These are phyloP conservation scores for Pluvianellus socialis DNA, from an alignment of 2,113 vertebrate genomes.

Conservation along the genomic window DNA sequence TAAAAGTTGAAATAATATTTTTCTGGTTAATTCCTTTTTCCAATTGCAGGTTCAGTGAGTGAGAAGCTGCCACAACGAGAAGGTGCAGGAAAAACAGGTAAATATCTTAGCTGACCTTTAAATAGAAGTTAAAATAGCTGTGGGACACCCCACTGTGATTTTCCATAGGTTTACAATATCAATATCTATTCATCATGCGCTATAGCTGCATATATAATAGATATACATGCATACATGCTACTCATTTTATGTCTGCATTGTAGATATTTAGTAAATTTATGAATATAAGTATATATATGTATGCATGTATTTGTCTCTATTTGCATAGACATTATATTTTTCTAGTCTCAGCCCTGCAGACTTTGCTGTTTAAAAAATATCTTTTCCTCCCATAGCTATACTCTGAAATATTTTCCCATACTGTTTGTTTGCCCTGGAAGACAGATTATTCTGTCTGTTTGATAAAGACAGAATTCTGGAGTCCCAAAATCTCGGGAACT, in stretches of 20 bases:
- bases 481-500: neutral
- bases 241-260: neutral
- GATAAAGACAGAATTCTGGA: neutral
- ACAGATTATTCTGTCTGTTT: neutral
- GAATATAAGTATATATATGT: neutral
- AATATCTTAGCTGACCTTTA: slow-evolving; percentile 62
- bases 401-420: neutral
- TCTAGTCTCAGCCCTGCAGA: neutral
- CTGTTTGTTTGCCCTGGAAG: neutral
- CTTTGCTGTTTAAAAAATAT: neutral
- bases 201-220: neutral
- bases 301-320: neutral
- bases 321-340: neutral
- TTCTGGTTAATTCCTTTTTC: neutral
- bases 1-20: neutral
- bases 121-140: neutral
- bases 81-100: slow-evolving; percentile 91
- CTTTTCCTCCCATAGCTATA: neutral
- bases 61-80: slow-evolving; percentile 86
- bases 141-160: neutral
- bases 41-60: slow-evolving; percentile 81
- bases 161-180: neutral
- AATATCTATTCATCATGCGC: neutral
- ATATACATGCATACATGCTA: neutral
- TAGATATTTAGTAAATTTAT: neutral